A percentile compares a stretch with the other conserved stretches of the same genome.
Evolutionary conservation across 2,888 invertebrate species (phyloP).

Genomic region (Bibio marci): DNA sequence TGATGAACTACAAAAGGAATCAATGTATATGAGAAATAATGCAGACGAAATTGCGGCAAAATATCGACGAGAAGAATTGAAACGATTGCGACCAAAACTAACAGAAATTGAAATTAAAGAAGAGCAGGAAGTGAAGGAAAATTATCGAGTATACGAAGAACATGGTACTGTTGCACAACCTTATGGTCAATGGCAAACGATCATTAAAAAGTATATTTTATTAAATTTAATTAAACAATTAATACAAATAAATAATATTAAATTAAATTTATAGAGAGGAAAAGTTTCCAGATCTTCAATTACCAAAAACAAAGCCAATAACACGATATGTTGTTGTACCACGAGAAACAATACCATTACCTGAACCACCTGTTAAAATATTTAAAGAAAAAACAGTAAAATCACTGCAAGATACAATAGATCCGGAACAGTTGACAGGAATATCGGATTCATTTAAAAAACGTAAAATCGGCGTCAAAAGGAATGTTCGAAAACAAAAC

Average conservation of each 20-base stretch:
- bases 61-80: constrained; percentile 1
- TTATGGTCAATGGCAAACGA: constrained; percentile 60
- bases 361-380: constrained; percentile 24
- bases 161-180: constrained; percentile 36
- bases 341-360: constrained; percentile 18
- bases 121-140: constrained; percentile 34
- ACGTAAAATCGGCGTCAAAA: constrained; percentile 23
- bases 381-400: constrained; percentile 27
- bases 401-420: constrained; percentile 13
- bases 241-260: neutral
- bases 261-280: constrained; percentile 26
- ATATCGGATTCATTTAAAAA: constrained; percentile 21
- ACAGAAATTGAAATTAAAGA: constrained; percentile 21
- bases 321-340: too few species aligned
- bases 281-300: constrained; percentile 46
- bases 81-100: constrained; percentile 11
- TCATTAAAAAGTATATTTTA: constrained; percentile 38
- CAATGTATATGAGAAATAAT: constrained; percentile 28
- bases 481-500: constrained; percentile 21
- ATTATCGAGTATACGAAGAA: constrained; percentile 31
- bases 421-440: constrained; percentile 3
- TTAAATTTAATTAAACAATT: constrained; percentile 1
- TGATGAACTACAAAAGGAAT: constrained; percentile 30
- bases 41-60: constrained; percentile 29
- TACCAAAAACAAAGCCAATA: constrained; percentile 36